Evolutionary conservation across 2,113 vertebrate species (phyloP).

Genomic region (Sturnus vulgaris): DNA sequence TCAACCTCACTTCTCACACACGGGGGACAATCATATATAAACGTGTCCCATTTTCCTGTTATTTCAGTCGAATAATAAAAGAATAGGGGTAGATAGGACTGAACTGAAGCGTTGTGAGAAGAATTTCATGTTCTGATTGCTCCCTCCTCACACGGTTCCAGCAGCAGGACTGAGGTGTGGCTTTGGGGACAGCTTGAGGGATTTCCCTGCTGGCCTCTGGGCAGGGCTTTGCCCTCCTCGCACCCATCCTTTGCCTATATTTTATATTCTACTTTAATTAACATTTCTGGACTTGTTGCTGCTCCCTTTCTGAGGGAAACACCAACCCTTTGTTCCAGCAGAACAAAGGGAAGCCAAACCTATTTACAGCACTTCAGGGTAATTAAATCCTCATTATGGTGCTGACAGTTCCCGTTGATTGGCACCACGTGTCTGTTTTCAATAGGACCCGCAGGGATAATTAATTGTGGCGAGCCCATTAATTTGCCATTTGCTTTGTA

Average conservation of each 20-base stretch:
- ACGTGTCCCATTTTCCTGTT: fast-evolving
- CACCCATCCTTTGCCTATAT: neutral
- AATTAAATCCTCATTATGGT: neutral
- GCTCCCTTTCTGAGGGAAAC: neutral
- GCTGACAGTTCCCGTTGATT: neutral
- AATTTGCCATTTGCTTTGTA: neutral
- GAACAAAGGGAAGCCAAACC: neutral
- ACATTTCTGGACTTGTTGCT: neutral
- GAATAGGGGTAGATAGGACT: neutral
- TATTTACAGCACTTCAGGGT: neutral
- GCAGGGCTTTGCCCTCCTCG: neutral
- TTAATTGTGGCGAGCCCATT: neutral
- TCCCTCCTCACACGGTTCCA: neutral
- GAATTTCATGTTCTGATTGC: neutral
- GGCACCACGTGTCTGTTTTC: neutral
- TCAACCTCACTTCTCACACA: fast-evolving
- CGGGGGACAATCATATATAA: neutral
- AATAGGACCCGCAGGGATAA: neutral
- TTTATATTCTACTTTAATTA: neutral
- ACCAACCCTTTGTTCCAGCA: neutral
- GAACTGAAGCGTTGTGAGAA: neutral
- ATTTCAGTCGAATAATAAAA: neutral
- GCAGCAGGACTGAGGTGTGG: neutral
- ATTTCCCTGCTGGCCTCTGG: neutral
- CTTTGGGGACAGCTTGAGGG: neutral